phyloP scores from a whole-genome alignment of 2,113 vertebrate genomes.

The Notarius lentiginosus region DNA sequence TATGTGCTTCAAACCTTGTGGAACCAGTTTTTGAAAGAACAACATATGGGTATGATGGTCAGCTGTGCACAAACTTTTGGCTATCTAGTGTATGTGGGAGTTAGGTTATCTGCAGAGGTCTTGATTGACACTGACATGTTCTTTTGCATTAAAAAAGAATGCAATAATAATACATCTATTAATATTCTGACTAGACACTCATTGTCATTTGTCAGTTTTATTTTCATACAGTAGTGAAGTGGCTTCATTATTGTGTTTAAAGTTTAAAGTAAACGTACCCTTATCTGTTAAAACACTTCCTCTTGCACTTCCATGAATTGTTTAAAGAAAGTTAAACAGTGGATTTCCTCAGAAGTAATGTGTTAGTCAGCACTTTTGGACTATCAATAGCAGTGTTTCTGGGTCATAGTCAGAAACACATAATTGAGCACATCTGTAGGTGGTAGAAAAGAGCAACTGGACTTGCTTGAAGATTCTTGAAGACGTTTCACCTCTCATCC shows the following conservation, averaged over 20 bases:
- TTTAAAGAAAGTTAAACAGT: slow-evolving; percentile 19
- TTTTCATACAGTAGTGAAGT: neutral
- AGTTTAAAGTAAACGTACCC: neutral
- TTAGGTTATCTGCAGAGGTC: neutral
- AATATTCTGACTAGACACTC: neutral
- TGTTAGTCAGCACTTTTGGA: neutral
- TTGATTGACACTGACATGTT: neutral
- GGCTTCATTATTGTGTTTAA: neutral
- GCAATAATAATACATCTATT: neutral
- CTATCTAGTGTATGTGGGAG: too few relatives aligned
- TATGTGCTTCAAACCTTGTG: neutral
- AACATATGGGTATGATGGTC: neutral
- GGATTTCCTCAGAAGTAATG: slow-evolving; percentile 35
- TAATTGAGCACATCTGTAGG: too few relatives aligned
- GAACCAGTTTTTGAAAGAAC: neutral
- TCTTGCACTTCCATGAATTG: slow-evolving; percentile 53
- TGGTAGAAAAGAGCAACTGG: too few relatives aligned
- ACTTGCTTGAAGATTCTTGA: too few relatives aligned
- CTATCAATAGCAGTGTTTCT: neutral
- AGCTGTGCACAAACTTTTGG: neutral
- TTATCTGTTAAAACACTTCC: neutral
- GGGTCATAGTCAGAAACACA: too few relatives aligned
- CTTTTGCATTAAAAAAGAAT: neutral
- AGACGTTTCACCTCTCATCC: too few relatives aligned
- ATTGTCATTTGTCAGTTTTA: neutral